Conservation (phyloP, 2,888 invertebrate genomes). For the Strigamia maritima region DNA sequence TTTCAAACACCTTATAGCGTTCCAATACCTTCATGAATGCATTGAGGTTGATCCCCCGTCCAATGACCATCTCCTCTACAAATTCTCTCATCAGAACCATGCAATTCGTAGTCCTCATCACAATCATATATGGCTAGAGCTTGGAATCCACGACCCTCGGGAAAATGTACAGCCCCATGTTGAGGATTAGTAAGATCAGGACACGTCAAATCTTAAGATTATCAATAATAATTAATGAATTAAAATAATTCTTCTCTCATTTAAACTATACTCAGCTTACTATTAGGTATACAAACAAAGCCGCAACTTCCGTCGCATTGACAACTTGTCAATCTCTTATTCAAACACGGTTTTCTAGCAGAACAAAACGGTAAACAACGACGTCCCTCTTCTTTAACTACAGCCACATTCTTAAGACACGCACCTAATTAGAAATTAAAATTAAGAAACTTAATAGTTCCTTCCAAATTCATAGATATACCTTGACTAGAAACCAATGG, state of each 20-base stretch:
- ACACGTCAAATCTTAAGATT: neutral
- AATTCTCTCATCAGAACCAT: neutral
- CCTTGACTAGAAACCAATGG: neutral
- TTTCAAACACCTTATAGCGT: too few species aligned
- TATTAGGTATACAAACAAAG: neutral
- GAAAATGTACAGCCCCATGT: neutral
- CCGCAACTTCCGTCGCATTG: slow-evolving; percentile 4
- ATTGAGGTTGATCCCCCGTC: neutral
- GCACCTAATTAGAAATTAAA: neutral
- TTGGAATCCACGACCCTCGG: slow-evolving; percentile 2
- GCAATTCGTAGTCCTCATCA: slow-evolving; percentile 8
- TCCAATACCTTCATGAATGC: slow-evolving; percentile 2
- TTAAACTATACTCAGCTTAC: neutral
- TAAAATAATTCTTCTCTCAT: neutral
- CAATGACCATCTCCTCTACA: neutral
- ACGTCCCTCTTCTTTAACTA: neutral
- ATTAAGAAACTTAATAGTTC: neutral
- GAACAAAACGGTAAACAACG: neutral
- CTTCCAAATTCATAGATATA: neutral
- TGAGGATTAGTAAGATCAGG: neutral
- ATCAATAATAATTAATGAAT: too few species aligned
- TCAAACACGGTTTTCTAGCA: neutral
- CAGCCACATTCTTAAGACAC: neutral
- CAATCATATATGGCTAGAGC: neutral
- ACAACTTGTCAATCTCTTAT: neutral